These are phyloP conservation scores for Limnephilus auricula DNA, from an alignment of 2,888 invertebrate genomes.

Conservation along the genomic window DNA sequence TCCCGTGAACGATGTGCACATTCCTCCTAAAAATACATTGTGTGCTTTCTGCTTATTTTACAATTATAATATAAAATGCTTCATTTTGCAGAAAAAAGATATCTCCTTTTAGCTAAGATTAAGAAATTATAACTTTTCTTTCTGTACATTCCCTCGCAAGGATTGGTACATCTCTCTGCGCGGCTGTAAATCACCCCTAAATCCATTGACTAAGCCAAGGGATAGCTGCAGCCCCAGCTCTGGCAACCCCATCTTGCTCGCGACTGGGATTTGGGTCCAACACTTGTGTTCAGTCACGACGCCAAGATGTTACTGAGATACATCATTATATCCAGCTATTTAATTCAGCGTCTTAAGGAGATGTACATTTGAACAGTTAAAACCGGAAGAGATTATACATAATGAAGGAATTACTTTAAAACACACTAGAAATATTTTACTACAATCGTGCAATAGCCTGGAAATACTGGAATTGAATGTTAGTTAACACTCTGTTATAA, in stretches of 20 bases:
- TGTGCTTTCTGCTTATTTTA: no score
- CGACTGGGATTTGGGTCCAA: conserved; percentile 59
- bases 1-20: no score
- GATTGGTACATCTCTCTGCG: conserved; percentile 72
- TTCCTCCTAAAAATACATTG: no score
- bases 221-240: conserved; percentile 77
- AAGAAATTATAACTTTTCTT: conserved; percentile 85
- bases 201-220: conserved; percentile 80
- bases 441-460: not conserved
- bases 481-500: no score
- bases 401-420: not conserved
- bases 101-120: conserved; percentile 71
- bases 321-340: not conserved
- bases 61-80: no score
- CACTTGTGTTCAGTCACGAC: conserved; percentile 54
- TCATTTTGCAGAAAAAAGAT: not conserved
- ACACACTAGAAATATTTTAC: not conserved
- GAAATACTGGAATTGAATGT: no score
- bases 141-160: conserved; percentile 71
- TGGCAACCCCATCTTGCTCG: conserved; percentile 71
- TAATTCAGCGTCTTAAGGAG: not conserved
- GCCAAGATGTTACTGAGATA: not conserved
- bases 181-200: conserved; percentile 79
- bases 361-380: not conserved
- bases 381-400: not conserved